phyloP scores from a whole-genome alignment of 2,888 invertebrate species.

The Cecidostiba fungosa region DNA sequence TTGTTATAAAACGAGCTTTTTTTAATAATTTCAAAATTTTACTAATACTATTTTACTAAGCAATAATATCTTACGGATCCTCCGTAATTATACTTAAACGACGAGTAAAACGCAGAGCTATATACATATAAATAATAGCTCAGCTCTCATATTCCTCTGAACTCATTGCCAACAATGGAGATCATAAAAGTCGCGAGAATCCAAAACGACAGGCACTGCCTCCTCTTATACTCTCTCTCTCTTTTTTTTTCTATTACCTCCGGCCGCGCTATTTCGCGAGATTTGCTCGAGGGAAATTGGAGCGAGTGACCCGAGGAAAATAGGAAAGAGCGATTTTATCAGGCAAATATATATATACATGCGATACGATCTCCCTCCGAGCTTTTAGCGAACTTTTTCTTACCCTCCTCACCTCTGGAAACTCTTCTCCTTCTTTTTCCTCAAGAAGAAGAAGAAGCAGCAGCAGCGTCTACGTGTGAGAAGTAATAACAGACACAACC shows the following conservation, averaged over 20 bases:
- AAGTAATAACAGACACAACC: background rate
- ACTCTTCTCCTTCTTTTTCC: background rate
- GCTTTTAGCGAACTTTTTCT: slow-evolving; percentile 38
- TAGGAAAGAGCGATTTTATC: slow-evolving; percentile 53
- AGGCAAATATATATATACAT: slow-evolving; percentile 39
- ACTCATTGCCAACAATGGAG: background rate
- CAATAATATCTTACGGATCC: no score
- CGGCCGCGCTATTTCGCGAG: slow-evolving; percentile 22
- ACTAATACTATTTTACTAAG: no score
- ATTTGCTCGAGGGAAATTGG: slow-evolving; percentile 34
- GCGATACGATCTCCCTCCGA: slow-evolving; percentile 38
- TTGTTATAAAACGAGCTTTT: no score
- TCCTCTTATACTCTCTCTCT: no score
- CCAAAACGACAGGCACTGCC: background rate
- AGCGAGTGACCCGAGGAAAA: slow-evolving; percentile 47
- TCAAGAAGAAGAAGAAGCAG: background rate
- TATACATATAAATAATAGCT: no score
- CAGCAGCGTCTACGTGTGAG: background rate
- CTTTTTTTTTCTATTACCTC: slow-evolving; percentile 27
- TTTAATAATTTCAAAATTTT: no score
- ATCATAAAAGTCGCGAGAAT: background rate
- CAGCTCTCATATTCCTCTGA: background rate
- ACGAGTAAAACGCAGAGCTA: no score
- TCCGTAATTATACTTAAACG: no score
- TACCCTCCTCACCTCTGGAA: background rate